Evolutionary conservation across 2,888 invertebrate species (phyloP), one percentile per base, ranked within the genome.

Genomic region (Drosophila cognata): DNA sequence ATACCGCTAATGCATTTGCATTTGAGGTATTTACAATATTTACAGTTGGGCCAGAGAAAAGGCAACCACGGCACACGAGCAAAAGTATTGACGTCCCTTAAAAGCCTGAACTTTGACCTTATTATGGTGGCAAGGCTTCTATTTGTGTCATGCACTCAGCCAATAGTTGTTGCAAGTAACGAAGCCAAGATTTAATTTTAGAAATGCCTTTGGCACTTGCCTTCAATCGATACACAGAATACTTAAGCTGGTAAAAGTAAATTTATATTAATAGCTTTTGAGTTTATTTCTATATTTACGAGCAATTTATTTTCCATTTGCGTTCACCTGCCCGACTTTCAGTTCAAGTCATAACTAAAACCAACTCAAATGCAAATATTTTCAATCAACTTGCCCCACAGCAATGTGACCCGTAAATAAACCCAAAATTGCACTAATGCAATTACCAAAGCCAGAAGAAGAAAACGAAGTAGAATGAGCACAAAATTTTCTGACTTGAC

Each of bases 401-500:
- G 60, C 71, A 59, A 58, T 74, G 59, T 71, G 59, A 70, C 38
- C 59, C 36, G 77, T 77, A 64, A 87, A 75, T 70, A 70, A 69
- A 56, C 58, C 53, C 21, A 51, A 46, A 75, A 82, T 79, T 89
- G 79, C 84, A 88, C 66, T 81, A 50, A 71, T 70, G 62, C 61
- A 63, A 71, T 61, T 60, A 70, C 63, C 72, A 68, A 60, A 58
- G 46, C 28, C 55, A 57, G 46, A 25, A 8, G 46, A 21, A 4
- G 46, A 25, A 46, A 13, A 1, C 46, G 25, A 53, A 50, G 35
- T 28, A 60, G 31, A 60, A 58, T 29, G 68, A 57, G 36, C 21
- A 67, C 50, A 38, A 74, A 4, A 84, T 72, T 56, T 63, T 71
- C 61, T 91, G 91, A 92, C 90, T 91, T 91, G 91, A 91, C 80